These are phyloP conservation scores for Nomada fabriciana DNA, from an alignment of 2,888 invertebrate genomes.

Conservation along the genomic window DNA sequence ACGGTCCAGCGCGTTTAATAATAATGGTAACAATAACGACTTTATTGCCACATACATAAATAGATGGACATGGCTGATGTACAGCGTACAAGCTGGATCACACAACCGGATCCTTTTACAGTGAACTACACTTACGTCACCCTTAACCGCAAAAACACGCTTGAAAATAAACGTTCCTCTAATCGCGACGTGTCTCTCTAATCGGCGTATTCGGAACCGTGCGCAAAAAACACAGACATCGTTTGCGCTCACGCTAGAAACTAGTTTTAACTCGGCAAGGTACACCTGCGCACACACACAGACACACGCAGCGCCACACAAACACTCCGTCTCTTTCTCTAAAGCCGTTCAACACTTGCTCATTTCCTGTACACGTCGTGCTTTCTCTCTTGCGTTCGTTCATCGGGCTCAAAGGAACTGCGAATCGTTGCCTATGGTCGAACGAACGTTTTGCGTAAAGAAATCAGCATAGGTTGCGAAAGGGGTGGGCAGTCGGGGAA, in stretches of 20 bases:
- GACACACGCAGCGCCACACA: no score
- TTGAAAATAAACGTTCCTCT: slow-evolving; percentile 61
- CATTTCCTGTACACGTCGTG: slow-evolving; percentile 1
- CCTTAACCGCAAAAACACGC: slow-evolving; percentile 44
- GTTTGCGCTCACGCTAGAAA: slow-evolving; percentile 15
- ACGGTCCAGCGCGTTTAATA: slow-evolving; percentile 48
- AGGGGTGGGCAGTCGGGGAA: not conserved
- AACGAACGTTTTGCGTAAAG: slow-evolving; percentile 33
- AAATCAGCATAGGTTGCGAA: slow-evolving; percentile 7
- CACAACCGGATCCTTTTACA: slow-evolving; percentile 69
- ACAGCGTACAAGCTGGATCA: slow-evolving; percentile 74
- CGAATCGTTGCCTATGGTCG: slow-evolving; percentile 49
- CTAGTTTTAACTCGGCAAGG: slow-evolving; percentile 1
- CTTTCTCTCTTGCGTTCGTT: not conserved
- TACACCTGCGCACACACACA: slow-evolving; percentile 12
- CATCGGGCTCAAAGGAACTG: slow-evolving; percentile 53
- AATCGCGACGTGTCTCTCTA: slow-evolving; percentile 39
- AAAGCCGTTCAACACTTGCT: not conserved
- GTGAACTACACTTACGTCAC: slow-evolving; percentile 62
- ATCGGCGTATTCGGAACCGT: slow-evolving; percentile 24
- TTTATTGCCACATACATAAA: slow-evolving; percentile 76
- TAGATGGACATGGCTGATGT: slow-evolving; percentile 75
- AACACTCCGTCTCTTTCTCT: not conserved
- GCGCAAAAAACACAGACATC: slow-evolving; percentile 27
- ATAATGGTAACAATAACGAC: slow-evolving; percentile 74